Percentiles rank a stretch among this genome's conserved stretches.
phyloP scores from a whole-genome alignment of 92 coral and sea anemone genomes.

The Ricordea florida region DNA sequence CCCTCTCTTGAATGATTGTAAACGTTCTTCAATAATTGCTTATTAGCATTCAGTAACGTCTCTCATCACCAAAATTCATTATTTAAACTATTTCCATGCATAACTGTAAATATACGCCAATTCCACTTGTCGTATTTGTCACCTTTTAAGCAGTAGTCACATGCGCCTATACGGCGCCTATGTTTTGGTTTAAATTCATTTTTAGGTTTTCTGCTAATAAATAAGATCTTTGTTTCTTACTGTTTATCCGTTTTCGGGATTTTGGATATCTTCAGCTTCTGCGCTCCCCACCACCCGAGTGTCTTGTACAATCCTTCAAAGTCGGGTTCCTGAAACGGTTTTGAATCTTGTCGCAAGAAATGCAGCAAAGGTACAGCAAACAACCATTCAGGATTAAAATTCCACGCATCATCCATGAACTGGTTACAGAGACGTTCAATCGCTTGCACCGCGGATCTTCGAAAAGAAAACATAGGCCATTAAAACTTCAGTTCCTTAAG shows the following conservation, averaged over 20 bases:
- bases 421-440: constrained; percentile 1
- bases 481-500: too few species aligned
- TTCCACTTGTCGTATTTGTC: too few species aligned
- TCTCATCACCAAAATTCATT: too few species aligned
- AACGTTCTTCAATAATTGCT: too few species aligned
- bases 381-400: constrained; percentile 23
- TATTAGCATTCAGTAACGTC: too few species aligned
- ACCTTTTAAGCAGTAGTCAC: too few species aligned
- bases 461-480: neutral
- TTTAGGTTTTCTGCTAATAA: neutral
- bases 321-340: constrained; percentile 58
- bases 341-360: constrained; percentile 53
- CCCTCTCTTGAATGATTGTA: too few species aligned
- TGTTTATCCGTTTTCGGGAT: neutral
- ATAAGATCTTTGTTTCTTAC: neutral
- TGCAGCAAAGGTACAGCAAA: constrained; percentile 72
- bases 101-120: too few species aligned
- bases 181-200: too few species aligned
- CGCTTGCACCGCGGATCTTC: neutral
- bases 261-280: neutral
- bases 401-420: neutral
- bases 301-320: neutral
- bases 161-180: too few species aligned
- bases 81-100: too few species aligned
- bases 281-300: constrained; percentile 46